These are phyloP conservation scores for Cantharis rufa DNA, from an alignment of 2,888 invertebrate species.

Conservation along the genomic window DNA sequence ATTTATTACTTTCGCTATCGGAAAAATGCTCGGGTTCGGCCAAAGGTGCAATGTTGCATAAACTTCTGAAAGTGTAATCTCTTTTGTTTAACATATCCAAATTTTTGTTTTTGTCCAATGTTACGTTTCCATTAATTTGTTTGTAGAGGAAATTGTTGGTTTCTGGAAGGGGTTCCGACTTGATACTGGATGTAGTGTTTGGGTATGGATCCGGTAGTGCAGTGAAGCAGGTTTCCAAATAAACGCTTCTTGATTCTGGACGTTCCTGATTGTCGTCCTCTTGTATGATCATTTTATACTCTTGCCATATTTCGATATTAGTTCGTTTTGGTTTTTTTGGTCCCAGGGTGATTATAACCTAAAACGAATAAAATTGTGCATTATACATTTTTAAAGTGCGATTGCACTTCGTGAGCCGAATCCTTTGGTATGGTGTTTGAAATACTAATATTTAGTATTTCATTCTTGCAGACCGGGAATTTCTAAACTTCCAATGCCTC, in stretches of 20 bases:
- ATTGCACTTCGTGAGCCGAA: neutral
- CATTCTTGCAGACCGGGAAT: neutral
- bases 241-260: slow-evolving; percentile 49
- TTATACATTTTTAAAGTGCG: neutral
- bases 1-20: slow-evolving; percentile 78
- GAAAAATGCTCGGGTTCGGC: slow-evolving; percentile 84
- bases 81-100: neutral
- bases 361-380: slow-evolving; percentile 34
- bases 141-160: slow-evolving; percentile 1
- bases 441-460: neutral
- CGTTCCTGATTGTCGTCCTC: slow-evolving; percentile 27
- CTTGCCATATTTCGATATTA: slow-evolving; percentile 32
- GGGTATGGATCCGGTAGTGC: slow-evolving; percentile 56
- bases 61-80: neutral
- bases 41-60: slow-evolving; percentile 64
- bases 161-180: slow-evolving; percentile 12
- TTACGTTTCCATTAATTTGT: slow-evolving; percentile 33
- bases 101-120: slow-evolving; percentile 24
- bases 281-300: slow-evolving; percentile 18
- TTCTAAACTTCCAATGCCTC: neutral
- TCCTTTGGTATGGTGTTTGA: neutral
- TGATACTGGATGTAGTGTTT: slow-evolving; percentile 53
- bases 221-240: slow-evolving; percentile 77
- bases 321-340: slow-evolving; percentile 76
- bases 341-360: slow-evolving; percentile 80